These are phyloP conservation scores for Dryococelus australis DNA, from an alignment of 2,888 invertebrate species.

Conservation along the genomic window DNA sequence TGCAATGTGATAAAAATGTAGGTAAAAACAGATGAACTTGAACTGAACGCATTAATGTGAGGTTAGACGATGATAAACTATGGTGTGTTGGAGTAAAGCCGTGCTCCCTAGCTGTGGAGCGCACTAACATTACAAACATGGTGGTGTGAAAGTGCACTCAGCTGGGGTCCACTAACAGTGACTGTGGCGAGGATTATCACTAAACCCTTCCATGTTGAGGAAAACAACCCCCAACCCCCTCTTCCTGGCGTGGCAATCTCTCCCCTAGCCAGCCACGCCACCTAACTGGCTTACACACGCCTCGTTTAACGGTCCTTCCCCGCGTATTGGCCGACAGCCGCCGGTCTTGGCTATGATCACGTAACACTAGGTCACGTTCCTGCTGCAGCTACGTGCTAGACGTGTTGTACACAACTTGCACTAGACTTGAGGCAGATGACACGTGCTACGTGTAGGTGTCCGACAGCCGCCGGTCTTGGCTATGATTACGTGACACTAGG, in stretches of 20 bases:
- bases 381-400: no score
- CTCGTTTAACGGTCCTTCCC: conserved; percentile 22
- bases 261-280: conserved; percentile 20
- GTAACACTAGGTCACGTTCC: no score
- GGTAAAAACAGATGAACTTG: no score
- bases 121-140: no score
- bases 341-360: background rate
- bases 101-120: no score
- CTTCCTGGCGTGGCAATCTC: background rate
- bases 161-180: background rate
- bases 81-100: no score
- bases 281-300: conserved; percentile 26
- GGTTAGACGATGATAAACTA: no score
- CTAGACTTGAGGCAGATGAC: no score
- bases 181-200: background rate
- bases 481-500: background rate
- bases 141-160: no score
- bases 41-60: no score
- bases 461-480: background rate
- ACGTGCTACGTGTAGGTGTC: background rate
- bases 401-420: no score
- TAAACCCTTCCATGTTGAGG: background rate
- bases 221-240: background rate
- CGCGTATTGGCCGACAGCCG: background rate
- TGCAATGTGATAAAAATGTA: no score